phyloP scores from a whole-genome alignment of 2,888 invertebrate genomes.

The Nemotelus nigrinus region DNA sequence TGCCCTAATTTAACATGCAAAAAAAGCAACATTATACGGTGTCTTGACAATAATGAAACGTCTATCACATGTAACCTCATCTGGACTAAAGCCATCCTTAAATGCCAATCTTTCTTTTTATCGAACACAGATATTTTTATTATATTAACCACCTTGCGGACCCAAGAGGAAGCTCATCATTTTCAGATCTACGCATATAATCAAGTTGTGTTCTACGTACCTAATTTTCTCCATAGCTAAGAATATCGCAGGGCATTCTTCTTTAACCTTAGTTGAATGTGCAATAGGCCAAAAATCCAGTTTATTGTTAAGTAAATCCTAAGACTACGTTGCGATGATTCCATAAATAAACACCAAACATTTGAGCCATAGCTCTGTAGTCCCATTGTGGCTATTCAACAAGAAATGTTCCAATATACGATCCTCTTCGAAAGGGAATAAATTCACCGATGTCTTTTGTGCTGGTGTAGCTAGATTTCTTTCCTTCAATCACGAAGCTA shows the following conservation, averaged over 20 bases:
- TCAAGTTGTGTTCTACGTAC: conserved; percentile 24
- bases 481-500: too few species aligned
- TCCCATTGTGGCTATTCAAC: too few species aligned
- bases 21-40: background rate
- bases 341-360: too few species aligned
- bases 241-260: too few species aligned
- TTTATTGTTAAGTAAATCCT: background rate
- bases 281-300: too few species aligned
- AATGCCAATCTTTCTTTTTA: background rate
- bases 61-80: background rate
- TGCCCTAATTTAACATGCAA: background rate
- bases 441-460: too few species aligned
- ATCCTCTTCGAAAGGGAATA: too few species aligned
- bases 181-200: conserved; percentile 39
- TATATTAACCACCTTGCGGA: conserved; percentile 31
- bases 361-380: too few species aligned
- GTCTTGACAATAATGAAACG: background rate
- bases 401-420: too few species aligned
- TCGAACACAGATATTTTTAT: conserved; percentile 22
- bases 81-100: background rate
- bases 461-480: too few species aligned
- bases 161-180: conserved; percentile 32
- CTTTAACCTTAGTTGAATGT: too few species aligned
- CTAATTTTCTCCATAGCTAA: conserved; percentile 32
- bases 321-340: too few species aligned